Conservation (phyloP, 1,140 invertebrate genomes). For the Stegodyphus dumicola region DNA sequence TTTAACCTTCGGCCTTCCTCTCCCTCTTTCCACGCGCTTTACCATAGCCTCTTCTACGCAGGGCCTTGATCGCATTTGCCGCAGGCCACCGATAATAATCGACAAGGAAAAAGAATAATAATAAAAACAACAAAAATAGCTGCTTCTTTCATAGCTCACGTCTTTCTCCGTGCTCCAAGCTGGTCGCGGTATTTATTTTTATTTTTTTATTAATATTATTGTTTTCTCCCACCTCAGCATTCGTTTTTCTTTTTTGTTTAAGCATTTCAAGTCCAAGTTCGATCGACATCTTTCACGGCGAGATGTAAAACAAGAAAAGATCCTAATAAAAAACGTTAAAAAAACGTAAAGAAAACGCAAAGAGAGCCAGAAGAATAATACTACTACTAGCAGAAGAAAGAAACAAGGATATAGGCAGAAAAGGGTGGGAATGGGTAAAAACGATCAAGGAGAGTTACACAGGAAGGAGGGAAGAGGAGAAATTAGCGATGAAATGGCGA, state of each 20-base stretch:
- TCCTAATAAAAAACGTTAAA: no score
- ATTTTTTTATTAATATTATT: not conserved
- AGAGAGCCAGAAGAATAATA: not conserved
- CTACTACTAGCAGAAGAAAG: not conserved
- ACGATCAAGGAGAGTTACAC: not conserved
- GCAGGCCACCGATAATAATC: no score
- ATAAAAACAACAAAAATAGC: not conserved
- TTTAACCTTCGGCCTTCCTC: slow-evolving; percentile 9
- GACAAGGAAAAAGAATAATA: not conserved
- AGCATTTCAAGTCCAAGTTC: not conserved
- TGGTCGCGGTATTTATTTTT: not conserved
- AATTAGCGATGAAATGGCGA: slow-evolving; percentile 37
- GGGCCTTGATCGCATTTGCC: not conserved
- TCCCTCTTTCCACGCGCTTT: not conserved
- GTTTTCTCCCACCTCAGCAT: no score
- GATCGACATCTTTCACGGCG: slow-evolving; percentile 12
- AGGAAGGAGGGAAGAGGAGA: slow-evolving; percentile 1
- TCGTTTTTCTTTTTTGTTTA: not conserved
- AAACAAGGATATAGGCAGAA: not conserved
- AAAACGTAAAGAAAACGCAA: slow-evolving; percentile 1
- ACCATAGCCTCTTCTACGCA: no score
- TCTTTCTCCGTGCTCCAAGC: not conserved
- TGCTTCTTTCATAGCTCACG: slow-evolving; percentile 7
- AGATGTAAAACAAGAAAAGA: no score
- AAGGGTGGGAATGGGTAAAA: no score